Conservation (phyloP, 2,888 invertebrate species). For the Agrotis clavis region DNA sequence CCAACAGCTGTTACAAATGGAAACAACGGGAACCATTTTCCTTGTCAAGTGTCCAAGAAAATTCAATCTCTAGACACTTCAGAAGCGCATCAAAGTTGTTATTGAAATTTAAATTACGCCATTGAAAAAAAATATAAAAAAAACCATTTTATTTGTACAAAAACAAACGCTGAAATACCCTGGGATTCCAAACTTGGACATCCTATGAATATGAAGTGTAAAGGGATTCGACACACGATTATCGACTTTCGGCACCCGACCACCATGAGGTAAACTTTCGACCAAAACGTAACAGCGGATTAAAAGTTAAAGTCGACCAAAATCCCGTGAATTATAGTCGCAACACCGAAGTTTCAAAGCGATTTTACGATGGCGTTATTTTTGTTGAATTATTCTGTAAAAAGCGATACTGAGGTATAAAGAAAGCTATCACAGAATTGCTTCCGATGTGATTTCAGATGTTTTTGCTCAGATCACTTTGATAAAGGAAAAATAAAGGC, state of each 20-base stretch:
- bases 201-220: constrained; percentile 29
- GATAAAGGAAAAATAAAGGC: constrained; percentile 34
- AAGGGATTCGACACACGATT: constrained; percentile 32
- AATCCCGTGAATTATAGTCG: constrained; percentile 25
- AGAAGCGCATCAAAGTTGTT: constrained; percentile 10
- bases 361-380: constrained; percentile 32
- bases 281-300: constrained; percentile 31
- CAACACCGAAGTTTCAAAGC: constrained; percentile 14
- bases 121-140: too few species aligned
- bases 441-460: constrained; percentile 52
- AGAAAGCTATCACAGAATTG: constrained; percentile 39
- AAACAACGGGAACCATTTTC: background rate
- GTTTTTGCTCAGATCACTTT: constrained; percentile 31
- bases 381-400: constrained; percentile 51
- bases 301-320: constrained; percentile 47
- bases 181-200: constrained; percentile 33
- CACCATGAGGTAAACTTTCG: constrained; percentile 11
- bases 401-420: constrained; percentile 23
- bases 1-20: background rate
- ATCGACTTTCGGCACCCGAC: constrained; percentile 9
- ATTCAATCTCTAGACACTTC: constrained; percentile 10
- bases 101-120: too few species aligned
- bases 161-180: constrained; percentile 22
- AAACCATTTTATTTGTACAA: constrained; percentile 18
- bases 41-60: background rate